Conservation (phyloP, 2,888 invertebrate species). For the Amiota minor region DNA sequence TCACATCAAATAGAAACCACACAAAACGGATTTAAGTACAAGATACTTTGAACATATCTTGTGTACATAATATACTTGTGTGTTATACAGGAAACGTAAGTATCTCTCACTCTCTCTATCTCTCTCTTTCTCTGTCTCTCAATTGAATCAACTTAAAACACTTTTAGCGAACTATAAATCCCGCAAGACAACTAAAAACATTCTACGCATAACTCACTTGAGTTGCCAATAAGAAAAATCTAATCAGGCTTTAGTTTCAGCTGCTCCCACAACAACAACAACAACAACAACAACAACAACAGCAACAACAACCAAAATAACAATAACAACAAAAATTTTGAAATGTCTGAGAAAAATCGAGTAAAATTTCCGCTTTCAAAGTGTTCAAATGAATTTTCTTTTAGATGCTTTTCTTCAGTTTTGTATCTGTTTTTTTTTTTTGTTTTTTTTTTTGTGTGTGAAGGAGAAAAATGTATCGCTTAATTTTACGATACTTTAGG, state of each 20-base stretch:
- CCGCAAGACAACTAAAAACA: no score
- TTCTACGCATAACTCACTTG: slow-evolving; percentile 38
- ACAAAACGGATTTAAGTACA: slow-evolving; percentile 66
- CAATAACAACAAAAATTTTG: slow-evolving; percentile 36
- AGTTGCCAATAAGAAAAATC: slow-evolving; percentile 46
- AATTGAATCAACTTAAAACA: slow-evolving; percentile 19
- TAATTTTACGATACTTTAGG: no score
- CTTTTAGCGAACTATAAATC: slow-evolving; percentile 64
- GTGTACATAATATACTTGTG: no score
- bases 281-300: slow-evolving; percentile 42
- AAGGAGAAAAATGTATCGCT: no score
- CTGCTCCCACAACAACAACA: slow-evolving; percentile 25
- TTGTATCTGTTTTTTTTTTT: no score
- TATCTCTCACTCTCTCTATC: no score
- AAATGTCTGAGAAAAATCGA: slow-evolving; percentile 42
- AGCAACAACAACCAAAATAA: slow-evolving; percentile 39
- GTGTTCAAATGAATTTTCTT: no score
- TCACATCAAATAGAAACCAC: slow-evolving; percentile 38
- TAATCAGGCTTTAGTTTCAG: slow-evolving; percentile 16
- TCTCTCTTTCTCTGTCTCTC: no score
- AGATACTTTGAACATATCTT: slow-evolving; percentile 32
- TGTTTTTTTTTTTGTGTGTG: no score
- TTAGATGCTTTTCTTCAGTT: no score
- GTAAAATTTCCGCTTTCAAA: no score
- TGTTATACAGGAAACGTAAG: no score